Conservation (phyloP, 2,797 vertebrate species). For the Neoniphon sammara region DNA sequence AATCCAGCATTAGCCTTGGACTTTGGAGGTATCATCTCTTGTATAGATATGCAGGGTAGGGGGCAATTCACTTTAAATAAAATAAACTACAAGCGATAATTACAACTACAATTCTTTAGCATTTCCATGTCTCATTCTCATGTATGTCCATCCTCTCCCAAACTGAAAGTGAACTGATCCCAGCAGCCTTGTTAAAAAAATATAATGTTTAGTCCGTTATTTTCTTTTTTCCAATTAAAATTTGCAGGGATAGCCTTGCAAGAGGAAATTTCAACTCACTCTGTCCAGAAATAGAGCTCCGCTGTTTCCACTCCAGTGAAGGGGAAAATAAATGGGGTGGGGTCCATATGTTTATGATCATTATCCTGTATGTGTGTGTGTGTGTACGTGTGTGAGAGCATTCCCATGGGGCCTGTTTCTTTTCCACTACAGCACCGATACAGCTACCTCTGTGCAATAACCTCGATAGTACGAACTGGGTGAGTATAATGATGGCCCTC, state of each 20-base stretch:
- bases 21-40: constrained; percentile 11
- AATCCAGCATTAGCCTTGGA: constrained; percentile 15
- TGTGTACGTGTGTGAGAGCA: constrained; percentile 4
- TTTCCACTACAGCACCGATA: constrained; percentile 55
- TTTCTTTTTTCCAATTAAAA: constrained; percentile 44
- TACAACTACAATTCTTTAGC: background rate
- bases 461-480: constrained; percentile 51
- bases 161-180: constrained; percentile 8
- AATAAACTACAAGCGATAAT: background rate
- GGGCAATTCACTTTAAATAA: background rate
- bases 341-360: constrained; percentile 51
- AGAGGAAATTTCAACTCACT: constrained; percentile 46
- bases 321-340: constrained; percentile 60
- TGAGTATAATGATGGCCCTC: constrained; percentile 20
- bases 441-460: constrained; percentile 53
- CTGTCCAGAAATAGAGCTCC: constrained; percentile 49
- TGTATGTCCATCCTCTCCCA: background rate
- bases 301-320: constrained; percentile 52
- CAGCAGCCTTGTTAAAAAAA: constrained; percentile 26
- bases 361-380: constrained; percentile 60
- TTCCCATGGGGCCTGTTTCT: constrained; percentile 67
- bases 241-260: constrained; percentile 23
- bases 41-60: background rate
- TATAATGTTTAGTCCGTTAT: constrained; percentile 6
- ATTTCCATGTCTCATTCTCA: background rate